Base-by-base conservation (phyloP, 2,888 invertebrate species). In the Timandra comae region DNA sequence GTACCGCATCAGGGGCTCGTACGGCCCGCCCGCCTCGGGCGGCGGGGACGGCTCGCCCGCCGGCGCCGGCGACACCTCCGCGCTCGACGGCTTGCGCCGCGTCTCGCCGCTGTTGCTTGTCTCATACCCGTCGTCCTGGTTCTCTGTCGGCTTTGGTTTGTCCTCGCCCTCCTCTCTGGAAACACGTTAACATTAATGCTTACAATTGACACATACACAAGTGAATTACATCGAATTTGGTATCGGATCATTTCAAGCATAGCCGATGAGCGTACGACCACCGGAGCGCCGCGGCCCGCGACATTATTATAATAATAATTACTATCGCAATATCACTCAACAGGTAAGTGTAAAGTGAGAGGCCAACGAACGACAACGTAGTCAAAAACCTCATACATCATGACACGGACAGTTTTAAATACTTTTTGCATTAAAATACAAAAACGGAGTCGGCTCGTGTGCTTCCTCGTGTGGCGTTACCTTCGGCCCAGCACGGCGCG, bases 101-200 rank as follows among this genome's bases (percentile, higher is more conserved):
- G 78, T 78, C 75, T 85, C 84, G 63, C 85, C 89, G 63, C 89
- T 89, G 55, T 88, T 93, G 81, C 94, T 93, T 56, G 95, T 94
- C 87, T 95, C 95, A 87, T 95, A 95, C 51, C 95, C 95, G 87
- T 95, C 95, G 87, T 95, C 95, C 65, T 93, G 91, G 62, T 90
- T 91, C 85, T 94, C 94, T 63, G 90, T 88, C 63, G 76, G 71
- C 71, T 78, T 82, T 67, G 82, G 78, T 84, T 88, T 84, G 56
- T 81, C 84, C 48, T 71, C 71, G 62, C 73, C 84, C 68, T 81
- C 84, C 71, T 79, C 84, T 70, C 86, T 84, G 78, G 23, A 55
- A n/a, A 60, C 32, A 53, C 16, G n/a, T n/a, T n/a, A n/a, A n/a
- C n/a, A n/a, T n/a, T n/a, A n/a, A n/a, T n/a, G n/a, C n/a, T n/a